A percentile compares a stretch with the other conserved stretches of the same genome.
phyloP scores from a whole-genome alignment of 2,888 invertebrate genomes.

The Coelinius sp. region DNA sequence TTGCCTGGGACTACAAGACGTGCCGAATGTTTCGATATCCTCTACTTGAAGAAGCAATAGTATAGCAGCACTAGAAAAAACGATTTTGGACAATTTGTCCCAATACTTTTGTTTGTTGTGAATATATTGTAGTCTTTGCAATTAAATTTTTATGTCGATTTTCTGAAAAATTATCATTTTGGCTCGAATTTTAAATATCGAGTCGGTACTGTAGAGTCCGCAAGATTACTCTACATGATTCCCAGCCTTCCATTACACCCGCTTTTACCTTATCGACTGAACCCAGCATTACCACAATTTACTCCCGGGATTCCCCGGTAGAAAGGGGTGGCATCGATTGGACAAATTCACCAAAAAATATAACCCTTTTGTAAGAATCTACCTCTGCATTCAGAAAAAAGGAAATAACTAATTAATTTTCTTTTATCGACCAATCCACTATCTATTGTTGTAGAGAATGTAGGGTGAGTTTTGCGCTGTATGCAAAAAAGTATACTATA shows the following conservation, averaged over 20 bases:
- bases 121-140: too few species aligned
- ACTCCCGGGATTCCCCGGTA: slow-evolving; percentile 50
- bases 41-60: too few species aligned
- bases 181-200: neutral
- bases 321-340: slow-evolving; percentile 64
- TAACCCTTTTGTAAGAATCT: neutral
- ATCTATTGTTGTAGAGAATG: slow-evolving; percentile 5
- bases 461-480: neutral
- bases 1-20: neutral
- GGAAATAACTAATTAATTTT: slow-evolving; percentile 3
- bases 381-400: neutral
- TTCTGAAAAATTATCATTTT: neutral
- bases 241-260: neutral
- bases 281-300: slow-evolving; percentile 47
- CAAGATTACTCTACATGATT: slow-evolving; percentile 10
- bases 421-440: slow-evolving; percentile 20
- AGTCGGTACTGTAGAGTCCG: slow-evolving; percentile 26
- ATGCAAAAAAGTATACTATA: slow-evolving; percentile 25
- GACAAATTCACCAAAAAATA: slow-evolving; percentile 40
- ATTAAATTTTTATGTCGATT: too few species aligned
- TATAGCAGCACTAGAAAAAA: too few species aligned
- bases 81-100: too few species aligned
- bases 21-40: neutral
- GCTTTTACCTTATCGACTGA: slow-evolving; percentile 65
- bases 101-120: too few species aligned